Conservation (phyloP, 1,140 invertebrate genomes). For the Temnothorax nylanderi region DNA sequence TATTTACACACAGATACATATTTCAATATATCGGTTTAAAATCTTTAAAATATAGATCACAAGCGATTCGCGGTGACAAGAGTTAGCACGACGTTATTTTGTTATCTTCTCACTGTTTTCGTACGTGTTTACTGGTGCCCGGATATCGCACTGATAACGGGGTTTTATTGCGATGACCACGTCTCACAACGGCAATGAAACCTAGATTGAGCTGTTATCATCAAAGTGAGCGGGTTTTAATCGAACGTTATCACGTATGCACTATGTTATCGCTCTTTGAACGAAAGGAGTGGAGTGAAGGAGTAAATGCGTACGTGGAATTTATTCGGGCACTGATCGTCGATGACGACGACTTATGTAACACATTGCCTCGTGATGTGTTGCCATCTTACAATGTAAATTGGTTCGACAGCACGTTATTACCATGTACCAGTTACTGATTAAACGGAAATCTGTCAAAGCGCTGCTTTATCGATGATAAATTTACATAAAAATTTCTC, state of each 20-base stretch:
- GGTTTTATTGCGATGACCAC: neutral
- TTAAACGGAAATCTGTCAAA: neutral
- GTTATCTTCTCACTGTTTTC: neutral
- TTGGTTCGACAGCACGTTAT: neutral
- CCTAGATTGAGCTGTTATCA: neutral
- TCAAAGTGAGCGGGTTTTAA: neutral
- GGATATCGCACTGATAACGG: neutral
- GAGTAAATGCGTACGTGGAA: neutral
- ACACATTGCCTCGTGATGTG: neutral
- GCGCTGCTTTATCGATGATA: constrained; percentile 20
- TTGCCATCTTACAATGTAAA: constrained; percentile 4
- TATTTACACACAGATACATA: constrained; percentile 1
- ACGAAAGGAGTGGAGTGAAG: neutral
- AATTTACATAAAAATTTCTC: constrained; percentile 5
- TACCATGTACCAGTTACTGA: neutral
- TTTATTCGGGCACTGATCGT: neutral
- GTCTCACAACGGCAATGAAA: neutral
- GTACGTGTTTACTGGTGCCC: neutral
- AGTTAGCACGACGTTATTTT: neutral
- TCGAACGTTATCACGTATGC: neutral
- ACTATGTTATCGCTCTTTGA: neutral
- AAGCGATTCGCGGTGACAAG: neutral
- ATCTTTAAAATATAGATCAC: neutral
- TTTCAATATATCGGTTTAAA: neutral
- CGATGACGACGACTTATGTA: neutral